Conservation (phyloP, 2,113 vertebrate species). For the Nymphicus hollandicus region DNA sequence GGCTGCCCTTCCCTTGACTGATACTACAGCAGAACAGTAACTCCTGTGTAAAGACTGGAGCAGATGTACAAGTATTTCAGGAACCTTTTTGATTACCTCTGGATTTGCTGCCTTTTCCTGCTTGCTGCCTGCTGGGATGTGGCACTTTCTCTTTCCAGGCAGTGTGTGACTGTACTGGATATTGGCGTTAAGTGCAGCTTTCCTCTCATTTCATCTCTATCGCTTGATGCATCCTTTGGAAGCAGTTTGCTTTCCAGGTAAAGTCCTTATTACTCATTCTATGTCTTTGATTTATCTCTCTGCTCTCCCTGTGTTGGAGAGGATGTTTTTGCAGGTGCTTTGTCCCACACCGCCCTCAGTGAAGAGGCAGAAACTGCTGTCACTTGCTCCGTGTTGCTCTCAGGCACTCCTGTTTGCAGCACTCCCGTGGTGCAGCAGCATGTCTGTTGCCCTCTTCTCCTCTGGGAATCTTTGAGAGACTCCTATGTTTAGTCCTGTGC, state of each 20-base stretch:
- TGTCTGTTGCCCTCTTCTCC: not conserved
- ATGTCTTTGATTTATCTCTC: not conserved
- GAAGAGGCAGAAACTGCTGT: not conserved
- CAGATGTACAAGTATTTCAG: not conserved
- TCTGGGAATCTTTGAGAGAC: slow-evolving; percentile 15
- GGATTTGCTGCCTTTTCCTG: not conserved
- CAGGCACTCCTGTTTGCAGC: not conserved
- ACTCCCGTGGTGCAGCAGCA: not conserved
- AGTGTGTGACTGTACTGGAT: not conserved
- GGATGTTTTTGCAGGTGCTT: not conserved
- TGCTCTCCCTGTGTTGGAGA: not conserved
- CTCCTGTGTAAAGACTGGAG: not conserved
- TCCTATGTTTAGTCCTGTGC: slow-evolving; percentile 18
- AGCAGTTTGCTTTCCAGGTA: not conserved
- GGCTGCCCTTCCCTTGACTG: not conserved
- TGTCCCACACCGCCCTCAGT: not conserved
- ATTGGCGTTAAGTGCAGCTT: not conserved
- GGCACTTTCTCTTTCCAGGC: not conserved
- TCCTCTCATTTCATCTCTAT: not conserved
- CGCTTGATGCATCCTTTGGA: not conserved
- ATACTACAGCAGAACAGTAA: not conserved
- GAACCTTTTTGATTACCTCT: not conserved
- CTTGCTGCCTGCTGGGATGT: not conserved
- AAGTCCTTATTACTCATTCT: not conserved
- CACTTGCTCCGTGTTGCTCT: not conserved